Base-by-base conservation (phyloP, 1,140 invertebrate genomes). In the Drosophila sechellia region DNA sequence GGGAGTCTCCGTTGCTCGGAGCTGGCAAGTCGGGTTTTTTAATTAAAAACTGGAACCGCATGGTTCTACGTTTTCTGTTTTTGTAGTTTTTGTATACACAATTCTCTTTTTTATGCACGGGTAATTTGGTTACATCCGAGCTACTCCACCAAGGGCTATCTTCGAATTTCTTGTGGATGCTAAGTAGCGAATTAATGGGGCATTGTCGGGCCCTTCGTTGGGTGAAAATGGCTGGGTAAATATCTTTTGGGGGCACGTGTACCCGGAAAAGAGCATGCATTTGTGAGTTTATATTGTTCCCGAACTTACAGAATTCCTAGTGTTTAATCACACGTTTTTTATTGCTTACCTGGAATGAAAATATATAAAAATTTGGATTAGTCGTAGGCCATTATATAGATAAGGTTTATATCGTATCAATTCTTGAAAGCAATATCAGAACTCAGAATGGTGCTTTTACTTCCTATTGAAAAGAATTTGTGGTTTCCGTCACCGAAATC, bases 61-160 rank as follows among this genome's bases (percentile, higher is more conserved):
- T 56, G n/a, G 43, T 45, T 76, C 71, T 59, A 58, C 48, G 64
- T 31, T 31, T 31, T 31, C 8, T 2, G 8, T 10, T 31, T 31
- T 31, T 31, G 31, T 31, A 31, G 37, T 40, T 48, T 60, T 66
- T 59, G 69, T 68, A 68, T 54, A 57, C 57, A 74, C 61, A 72
- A 68, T 69, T 86, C 70, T 86, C 70, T 75, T 55, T 58, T 78
- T 59, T 61, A 81, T 79, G 81, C 74, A 45, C 76, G 69, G 71
- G 79, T 77, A 79, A 87, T 64, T 87, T 75, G 64, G 81, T 77
- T 80, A 80, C 64, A 84, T 79, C 69, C 27, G 64, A 74, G 81
- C 65, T 65, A 68, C 54, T 52, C 17, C 50, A 37, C 22, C 69
- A 58, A 75, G 81, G 84, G 71, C 83, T 71, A 77, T 22, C 27